These are phyloP conservation scores for Drosophila mauritiana DNA, from an alignment of 1,140 invertebrate genomes.

Conservation along the genomic window DNA sequence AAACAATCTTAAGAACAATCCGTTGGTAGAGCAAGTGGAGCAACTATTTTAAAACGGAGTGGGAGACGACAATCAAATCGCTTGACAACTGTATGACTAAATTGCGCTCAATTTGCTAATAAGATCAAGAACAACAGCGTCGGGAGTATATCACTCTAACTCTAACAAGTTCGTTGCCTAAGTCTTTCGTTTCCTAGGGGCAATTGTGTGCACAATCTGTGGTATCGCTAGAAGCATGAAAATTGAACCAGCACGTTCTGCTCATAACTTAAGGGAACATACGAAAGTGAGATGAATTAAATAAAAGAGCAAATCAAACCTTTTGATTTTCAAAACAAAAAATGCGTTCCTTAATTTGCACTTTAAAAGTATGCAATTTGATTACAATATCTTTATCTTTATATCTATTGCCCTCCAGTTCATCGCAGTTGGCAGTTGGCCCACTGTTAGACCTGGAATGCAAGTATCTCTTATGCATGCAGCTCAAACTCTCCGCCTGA, in stretches of 20 bases:
- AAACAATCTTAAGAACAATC: conserved; percentile 32
- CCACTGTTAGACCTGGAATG: too few species aligned
- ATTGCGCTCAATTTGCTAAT: conserved; percentile 55
- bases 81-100: conserved; percentile 26
- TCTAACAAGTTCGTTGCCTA: conserved; percentile 41
- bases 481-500: not conserved
- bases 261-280: not conserved
- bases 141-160: not conserved
- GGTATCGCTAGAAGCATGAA: not conserved
- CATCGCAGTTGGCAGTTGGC: too few species aligned
- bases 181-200: conserved; percentile 42
- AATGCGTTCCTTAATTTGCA: too few species aligned
- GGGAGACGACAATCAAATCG: not conserved
- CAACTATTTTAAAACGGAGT: conserved; percentile 2
- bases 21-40: conserved; percentile 19
- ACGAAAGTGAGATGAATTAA: too few species aligned
- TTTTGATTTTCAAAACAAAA: too few species aligned
- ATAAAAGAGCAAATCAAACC: too few species aligned
- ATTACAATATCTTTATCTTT: too few species aligned
- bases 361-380: too few species aligned
- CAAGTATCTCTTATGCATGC: not conserved
- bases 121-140: conserved; percentile 35
- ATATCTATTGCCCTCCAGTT: too few species aligned
- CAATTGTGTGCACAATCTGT: conserved; percentile 9
- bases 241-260: conserved; percentile 12